These are phyloP conservation scores for Ictidomys tridecemlineatus DNA, from an alignment of 2,113 vertebrate species.

Conservation along the genomic window DNA sequence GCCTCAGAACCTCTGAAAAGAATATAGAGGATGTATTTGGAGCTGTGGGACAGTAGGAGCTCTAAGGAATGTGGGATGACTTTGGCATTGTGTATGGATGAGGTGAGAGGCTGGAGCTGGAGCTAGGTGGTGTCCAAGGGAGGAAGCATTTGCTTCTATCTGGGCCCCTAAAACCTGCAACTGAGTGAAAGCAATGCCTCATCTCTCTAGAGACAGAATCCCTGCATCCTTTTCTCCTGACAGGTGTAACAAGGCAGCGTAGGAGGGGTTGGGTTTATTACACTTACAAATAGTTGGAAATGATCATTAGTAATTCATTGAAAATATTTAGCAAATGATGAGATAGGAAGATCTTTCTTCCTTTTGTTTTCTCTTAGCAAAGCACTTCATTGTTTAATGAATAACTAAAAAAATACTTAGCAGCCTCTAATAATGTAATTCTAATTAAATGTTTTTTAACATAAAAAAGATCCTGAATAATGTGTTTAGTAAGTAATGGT, in stretches of 20 bases:
- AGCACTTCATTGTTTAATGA: slow-evolving; percentile 70
- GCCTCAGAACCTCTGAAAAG: too few relatives aligned
- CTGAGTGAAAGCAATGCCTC: fast-evolving
- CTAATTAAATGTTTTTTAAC: slow-evolving; percentile 75
- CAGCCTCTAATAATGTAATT: slow-evolving; percentile 62
- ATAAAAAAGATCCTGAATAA: slow-evolving; percentile 55
- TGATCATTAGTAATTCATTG: not conserved
- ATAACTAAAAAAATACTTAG: slow-evolving; percentile 69
- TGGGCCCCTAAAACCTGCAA: fast-evolving
- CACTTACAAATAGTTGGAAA: slow-evolving; percentile 1
- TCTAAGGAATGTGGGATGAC: too few relatives aligned
- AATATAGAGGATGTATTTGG: not conserved
- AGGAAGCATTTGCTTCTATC: not conserved
- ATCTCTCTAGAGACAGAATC: not conserved
- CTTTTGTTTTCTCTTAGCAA: slow-evolving; percentile 69
- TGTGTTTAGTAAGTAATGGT: slow-evolving; percentile 64
- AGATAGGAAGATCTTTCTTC: slow-evolving; percentile 58
- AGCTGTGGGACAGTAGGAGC: not conserved
- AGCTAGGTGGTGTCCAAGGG: not conserved
- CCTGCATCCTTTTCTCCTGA: not conserved
- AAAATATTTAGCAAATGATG: slow-evolving; percentile 71
- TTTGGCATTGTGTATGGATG: fast-evolving
- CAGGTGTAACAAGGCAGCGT: not conserved
- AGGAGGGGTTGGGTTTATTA: not conserved
- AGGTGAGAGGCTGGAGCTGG: not conserved